Conservation (phyloP, 2,888 invertebrate genomes). For the Eustalomyia histrio region DNA sequence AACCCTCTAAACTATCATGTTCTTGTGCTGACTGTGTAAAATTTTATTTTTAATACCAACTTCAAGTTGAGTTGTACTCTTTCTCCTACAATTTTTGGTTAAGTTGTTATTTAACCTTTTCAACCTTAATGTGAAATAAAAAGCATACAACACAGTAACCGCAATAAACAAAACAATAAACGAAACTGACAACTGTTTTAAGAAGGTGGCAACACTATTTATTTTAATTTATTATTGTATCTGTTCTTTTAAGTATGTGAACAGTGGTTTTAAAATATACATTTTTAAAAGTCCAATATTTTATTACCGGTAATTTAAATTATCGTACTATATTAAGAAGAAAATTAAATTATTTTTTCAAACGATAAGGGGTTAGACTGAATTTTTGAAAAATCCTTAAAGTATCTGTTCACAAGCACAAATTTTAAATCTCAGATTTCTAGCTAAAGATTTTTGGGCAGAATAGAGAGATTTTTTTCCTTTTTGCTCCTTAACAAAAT, state of each 20-base stretch:
- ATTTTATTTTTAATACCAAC: constrained; percentile 46
- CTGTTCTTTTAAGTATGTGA: not conserved
- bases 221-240: constrained; percentile 41
- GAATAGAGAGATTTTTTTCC: too few relatives aligned
- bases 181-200: constrained; percentile 56
- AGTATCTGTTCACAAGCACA: too few relatives aligned
- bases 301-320: too few relatives aligned
- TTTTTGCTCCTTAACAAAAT: too few relatives aligned
- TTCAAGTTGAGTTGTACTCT: constrained; percentile 48
- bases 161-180: not conserved
- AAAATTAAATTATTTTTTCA: too few relatives aligned
- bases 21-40: constrained; percentile 47
- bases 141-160: constrained; percentile 14
- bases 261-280: too few relatives aligned
- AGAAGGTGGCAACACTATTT: constrained; percentile 60
- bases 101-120: constrained; percentile 54
- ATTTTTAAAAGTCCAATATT: too few relatives aligned
- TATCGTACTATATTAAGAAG: too few relatives aligned
- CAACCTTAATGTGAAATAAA: constrained; percentile 48
- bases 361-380: too few relatives aligned
- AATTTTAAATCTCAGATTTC: too few relatives aligned
- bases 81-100: constrained; percentile 22
- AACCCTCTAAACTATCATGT: constrained; percentile 59
- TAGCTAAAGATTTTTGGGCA: too few relatives aligned
- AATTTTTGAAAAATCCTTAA: too few relatives aligned